Percentiles rank a stretch among this genome's conserved stretches.
Conservation (phyloP, 1,140 invertebrate genomes). For the Leptopilina boulardi region DNA sequence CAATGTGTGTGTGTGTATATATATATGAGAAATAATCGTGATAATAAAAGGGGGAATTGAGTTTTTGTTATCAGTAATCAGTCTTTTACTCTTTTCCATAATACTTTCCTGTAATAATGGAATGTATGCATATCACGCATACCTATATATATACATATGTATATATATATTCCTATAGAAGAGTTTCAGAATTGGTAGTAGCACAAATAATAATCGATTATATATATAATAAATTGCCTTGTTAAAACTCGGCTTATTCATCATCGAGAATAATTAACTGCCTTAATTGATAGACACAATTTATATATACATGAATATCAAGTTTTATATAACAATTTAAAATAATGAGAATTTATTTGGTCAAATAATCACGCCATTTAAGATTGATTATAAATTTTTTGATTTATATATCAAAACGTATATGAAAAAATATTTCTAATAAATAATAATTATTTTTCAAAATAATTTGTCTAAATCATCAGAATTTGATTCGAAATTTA, state of each 20-base stretch:
- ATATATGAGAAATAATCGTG: not conserved
- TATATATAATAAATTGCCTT: conserved; percentile 6
- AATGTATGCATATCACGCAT: conserved; percentile 26
- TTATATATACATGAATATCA: not conserved
- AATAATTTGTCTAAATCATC: too few relatives aligned
- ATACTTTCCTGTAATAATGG: conserved; percentile 27
- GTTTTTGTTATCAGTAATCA: not conserved
- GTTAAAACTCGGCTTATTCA: conserved; percentile 11
- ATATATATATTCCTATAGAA: not conserved
- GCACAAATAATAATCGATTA: conserved; percentile 31
- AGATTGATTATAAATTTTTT: too few relatives aligned
- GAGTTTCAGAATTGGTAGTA: not conserved
- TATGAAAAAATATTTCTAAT: too few relatives aligned
- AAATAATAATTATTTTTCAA: too few relatives aligned
- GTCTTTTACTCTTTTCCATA: conserved; percentile 5
- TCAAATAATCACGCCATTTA: not conserved
- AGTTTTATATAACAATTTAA: not conserved
- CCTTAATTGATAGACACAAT: conserved; percentile 5
- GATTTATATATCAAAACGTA: too few relatives aligned
- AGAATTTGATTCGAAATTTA: too few relatives aligned
- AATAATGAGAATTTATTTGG: conserved; percentile 10
- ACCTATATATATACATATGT: not conserved
- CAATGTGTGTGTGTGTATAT: too few relatives aligned
- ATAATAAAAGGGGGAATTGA: not conserved
- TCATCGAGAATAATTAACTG: not conserved